phyloP scores from a whole-genome alignment of 2,888 invertebrate genomes.

The Globia sparganii region DNA sequence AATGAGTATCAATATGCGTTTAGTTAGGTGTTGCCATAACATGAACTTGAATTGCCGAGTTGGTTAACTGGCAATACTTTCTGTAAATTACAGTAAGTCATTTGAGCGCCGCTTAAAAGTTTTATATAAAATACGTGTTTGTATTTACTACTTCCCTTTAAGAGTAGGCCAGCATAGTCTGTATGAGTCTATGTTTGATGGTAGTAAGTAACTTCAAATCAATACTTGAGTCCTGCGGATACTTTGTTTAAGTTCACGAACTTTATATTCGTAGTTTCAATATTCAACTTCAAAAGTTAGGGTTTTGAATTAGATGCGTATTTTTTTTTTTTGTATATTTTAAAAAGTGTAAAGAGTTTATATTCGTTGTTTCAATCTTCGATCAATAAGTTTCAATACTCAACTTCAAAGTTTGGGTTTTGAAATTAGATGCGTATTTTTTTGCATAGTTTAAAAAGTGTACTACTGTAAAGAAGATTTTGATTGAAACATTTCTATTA shows the following conservation, averaged over 20 bases:
- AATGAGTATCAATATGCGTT: slow-evolving; percentile 13
- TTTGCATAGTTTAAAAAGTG: background rate
- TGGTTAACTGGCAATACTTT: slow-evolving; percentile 27
- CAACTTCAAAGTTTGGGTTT: background rate
- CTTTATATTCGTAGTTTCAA: background rate
- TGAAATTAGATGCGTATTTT: background rate
- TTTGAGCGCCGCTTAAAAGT: slow-evolving; percentile 12
- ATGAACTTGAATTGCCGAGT: slow-evolving; percentile 20
- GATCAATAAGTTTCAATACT: background rate
- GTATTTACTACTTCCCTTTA: slow-evolving; percentile 9
- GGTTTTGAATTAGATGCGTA: background rate
- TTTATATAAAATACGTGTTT: slow-evolving; percentile 27
- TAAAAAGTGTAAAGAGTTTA: too few species aligned
- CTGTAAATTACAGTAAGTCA: slow-evolving; percentile 11
- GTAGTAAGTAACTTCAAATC: background rate
- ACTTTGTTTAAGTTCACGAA: background rate
- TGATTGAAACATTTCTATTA: too few species aligned
- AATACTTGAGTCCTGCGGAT: background rate
- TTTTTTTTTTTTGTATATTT: background rate
- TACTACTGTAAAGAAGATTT: too few species aligned
- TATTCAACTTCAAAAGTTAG: background rate
- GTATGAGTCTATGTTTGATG: background rate
- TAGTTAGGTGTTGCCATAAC: slow-evolving; percentile 25
- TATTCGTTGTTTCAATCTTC: too few species aligned
- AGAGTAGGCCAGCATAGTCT: background rate